A percentile compares a stretch with the other conserved stretches of the same genome.
Conservation (phyloP, 2,888 invertebrate genomes). For the Tribolium freemani region DNA sequence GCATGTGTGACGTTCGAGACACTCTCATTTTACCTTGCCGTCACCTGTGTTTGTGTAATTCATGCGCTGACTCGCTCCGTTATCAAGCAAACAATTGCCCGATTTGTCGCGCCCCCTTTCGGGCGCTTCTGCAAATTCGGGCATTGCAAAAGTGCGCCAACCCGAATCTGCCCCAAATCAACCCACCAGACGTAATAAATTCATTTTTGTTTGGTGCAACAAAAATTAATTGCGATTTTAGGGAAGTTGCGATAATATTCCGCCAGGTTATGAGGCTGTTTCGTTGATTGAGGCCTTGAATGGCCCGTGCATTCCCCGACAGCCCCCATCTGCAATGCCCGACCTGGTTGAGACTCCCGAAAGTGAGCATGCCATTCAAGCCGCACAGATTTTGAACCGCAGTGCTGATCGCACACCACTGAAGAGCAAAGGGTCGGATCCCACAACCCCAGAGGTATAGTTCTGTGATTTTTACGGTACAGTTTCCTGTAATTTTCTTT, state of each 20-base stretch:
- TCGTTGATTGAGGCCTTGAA: slow-evolving; percentile 96
- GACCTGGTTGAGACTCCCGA: slow-evolving; percentile 73
- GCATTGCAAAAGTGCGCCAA: slow-evolving; percentile 85
- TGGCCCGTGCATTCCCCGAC: slow-evolving; percentile 82
- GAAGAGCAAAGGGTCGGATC: slow-evolving; percentile 66
- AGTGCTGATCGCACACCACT: slow-evolving; percentile 68
- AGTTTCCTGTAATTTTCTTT: not conserved
- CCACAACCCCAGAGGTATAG: slow-evolving; percentile 71
- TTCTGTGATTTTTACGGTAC: not conserved
- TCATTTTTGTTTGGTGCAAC: not conserved
- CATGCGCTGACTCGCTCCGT: slow-evolving; percentile 96
- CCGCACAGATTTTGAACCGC: slow-evolving; percentile 79
- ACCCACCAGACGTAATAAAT: slow-evolving; percentile 75
- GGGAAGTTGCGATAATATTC: slow-evolving; percentile 87
- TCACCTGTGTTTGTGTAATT: slow-evolving; percentile 96
- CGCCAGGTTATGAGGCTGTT: slow-evolving; percentile 93
- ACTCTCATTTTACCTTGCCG: slow-evolving; percentile 97
- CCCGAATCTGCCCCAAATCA: slow-evolving; percentile 70
- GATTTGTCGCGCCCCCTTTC: slow-evolving; percentile 98
- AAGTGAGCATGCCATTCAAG: slow-evolving; percentile 77
- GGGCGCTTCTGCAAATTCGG: slow-evolving; percentile 95
- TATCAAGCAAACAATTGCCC: slow-evolving; percentile 99
- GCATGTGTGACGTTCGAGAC: slow-evolving; percentile 98
- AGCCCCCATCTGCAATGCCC: slow-evolving; percentile 66
- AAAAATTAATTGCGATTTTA: slow-evolving; percentile 55